Evolutionary conservation across 1,140 invertebrate species (phyloP).

Genomic region (Zophobas morio): DNA sequence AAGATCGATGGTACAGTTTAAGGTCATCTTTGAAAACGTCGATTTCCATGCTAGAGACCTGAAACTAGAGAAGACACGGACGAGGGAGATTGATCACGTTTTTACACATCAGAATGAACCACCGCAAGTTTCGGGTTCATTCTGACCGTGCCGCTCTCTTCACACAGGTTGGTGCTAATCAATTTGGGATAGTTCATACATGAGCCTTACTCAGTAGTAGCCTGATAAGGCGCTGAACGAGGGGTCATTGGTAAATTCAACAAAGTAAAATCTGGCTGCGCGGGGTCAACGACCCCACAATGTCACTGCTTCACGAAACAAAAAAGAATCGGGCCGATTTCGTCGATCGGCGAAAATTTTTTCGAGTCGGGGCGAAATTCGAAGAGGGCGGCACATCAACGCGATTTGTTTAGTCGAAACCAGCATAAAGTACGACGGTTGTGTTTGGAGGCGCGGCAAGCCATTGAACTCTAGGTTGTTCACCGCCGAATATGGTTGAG

Average conservation of each 20-base stretch:
- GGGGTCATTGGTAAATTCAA: constrained; percentile 61
- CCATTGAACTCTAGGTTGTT: constrained; percentile 65
- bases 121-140: constrained; percentile 27
- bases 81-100: constrained; percentile 43
- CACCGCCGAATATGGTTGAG: constrained; percentile 64
- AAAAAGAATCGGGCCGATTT: neutral
- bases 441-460: constrained; percentile 64
- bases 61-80: constrained; percentile 43
- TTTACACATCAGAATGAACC: constrained; percentile 47
- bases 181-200: constrained; percentile 50
- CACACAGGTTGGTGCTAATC: constrained; percentile 47
- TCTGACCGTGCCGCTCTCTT: constrained; percentile 36
- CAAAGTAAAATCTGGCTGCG: constrained; percentile 59
- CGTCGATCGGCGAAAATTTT: neutral
- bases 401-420: constrained; percentile 49
- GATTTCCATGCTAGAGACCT: constrained; percentile 48
- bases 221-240: constrained; percentile 50
- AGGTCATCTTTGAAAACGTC: constrained; percentile 28
- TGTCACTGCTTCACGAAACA: constrained; percentile 18
- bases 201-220: constrained; percentile 47
- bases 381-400: constrained; percentile 47
- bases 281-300: constrained; percentile 52
- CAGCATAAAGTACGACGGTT: constrained; percentile 51
- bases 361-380: constrained; percentile 14
- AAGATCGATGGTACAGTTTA: constrained; percentile 29